Evolutionary conservation across 2,113 vertebrate species (phyloP).

Genomic region (Chloroceryle aenea): DNA sequence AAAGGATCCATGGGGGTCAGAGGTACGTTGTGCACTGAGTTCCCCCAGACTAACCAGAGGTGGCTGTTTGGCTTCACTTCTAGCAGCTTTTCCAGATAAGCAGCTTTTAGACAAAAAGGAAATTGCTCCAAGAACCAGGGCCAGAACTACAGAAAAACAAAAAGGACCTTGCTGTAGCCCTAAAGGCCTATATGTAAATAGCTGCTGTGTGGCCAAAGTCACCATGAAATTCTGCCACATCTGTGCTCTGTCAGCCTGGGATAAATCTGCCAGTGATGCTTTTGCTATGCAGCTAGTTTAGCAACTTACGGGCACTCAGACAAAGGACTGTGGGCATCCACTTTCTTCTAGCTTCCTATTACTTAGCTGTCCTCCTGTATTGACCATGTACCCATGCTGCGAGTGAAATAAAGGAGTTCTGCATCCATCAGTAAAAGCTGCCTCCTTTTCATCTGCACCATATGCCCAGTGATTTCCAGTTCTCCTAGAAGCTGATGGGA

Average conservation of each 20-base stretch:
- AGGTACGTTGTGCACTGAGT: background rate
- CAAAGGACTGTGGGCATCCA: background rate
- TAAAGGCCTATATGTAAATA: background rate
- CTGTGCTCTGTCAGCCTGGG: background rate
- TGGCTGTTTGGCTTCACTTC: background rate
- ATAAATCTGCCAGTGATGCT: background rate
- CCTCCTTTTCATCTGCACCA: background rate
- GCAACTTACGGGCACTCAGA: background rate
- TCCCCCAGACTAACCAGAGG: background rate
- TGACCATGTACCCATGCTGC: fast-evolving
- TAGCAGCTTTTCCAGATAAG: background rate
- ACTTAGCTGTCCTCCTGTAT: background rate
- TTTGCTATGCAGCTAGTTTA: background rate
- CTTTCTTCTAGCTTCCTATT: background rate
- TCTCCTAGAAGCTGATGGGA: background rate
- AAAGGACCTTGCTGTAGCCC: background rate
- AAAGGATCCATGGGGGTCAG: fast-evolving
- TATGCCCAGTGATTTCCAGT: background rate
- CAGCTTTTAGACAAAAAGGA: background rate
- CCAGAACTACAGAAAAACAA: background rate
- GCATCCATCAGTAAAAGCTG: background rate
- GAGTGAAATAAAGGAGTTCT: background rate
- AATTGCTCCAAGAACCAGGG: background rate
- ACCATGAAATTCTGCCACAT: background rate
- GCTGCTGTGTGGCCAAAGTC: background rate